Conservation (phyloP, 2,797 vertebrate species). For the Chelon auratus region DNA sequence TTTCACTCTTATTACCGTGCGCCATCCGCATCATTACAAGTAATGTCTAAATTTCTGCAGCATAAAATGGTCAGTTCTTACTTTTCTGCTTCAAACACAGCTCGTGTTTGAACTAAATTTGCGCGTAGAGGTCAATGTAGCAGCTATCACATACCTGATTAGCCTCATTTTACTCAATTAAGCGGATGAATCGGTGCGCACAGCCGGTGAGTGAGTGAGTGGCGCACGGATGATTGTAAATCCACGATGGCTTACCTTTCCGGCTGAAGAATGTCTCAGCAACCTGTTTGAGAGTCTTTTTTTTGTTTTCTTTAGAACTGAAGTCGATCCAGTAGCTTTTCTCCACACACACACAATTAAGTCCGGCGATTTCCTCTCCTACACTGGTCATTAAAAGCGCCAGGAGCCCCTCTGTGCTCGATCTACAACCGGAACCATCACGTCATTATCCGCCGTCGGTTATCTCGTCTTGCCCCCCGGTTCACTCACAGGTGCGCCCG, state of each 20-base stretch:
- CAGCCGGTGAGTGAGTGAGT: not conserved
- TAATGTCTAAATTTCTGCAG: not conserved
- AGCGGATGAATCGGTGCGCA: conserved; percentile 27
- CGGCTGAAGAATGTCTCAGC: conserved; percentile 23
- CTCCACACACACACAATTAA: conserved; percentile 33
- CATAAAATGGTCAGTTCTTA: not conserved
- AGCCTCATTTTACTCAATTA: conserved; percentile 40
- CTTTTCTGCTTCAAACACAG: not conserved
- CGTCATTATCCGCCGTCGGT: conserved; percentile 55
- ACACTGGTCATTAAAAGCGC: conserved; percentile 50
- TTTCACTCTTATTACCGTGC: conserved; percentile 6
- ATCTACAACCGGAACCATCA: conserved; percentile 57
- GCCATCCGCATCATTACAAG: not conserved
- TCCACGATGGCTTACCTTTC: conserved; percentile 52
- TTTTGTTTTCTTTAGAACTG: not conserved
- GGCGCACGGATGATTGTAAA: not conserved
- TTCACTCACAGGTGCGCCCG: conserved; percentile 58
- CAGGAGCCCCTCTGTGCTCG: conserved; percentile 41
- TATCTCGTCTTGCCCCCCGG: conserved; percentile 15
- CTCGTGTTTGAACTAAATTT: not conserved
- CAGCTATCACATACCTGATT: conserved; percentile 38
- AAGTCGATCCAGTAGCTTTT: not conserved
- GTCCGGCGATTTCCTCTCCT: conserved; percentile 34
- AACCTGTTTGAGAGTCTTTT: conserved; percentile 56
- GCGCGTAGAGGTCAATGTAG: conserved; percentile 42